A percentile compares a stretch with the other conserved stretches of the same genome.
These are phyloP conservation scores for Pseudococcus viburni DNA, from an alignment of 2,888 invertebrate species.

Conservation along the genomic window DNA sequence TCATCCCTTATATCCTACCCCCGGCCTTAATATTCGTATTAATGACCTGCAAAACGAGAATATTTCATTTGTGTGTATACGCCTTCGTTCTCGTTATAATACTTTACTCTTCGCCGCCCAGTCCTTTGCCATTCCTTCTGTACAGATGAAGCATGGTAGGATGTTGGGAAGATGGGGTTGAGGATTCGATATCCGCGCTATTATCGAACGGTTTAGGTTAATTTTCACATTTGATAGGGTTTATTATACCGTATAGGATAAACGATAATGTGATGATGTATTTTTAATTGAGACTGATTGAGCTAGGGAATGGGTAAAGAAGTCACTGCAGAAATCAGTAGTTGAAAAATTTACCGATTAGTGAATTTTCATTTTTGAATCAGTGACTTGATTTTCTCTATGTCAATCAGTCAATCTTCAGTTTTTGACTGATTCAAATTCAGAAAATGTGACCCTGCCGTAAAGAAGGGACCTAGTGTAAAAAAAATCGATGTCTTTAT, in stretches of 20 bases:
- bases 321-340: too few species aligned
- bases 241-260: conserved; percentile 8
- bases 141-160: background rate
- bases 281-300: conserved; percentile 20
- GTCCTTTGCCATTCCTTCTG: background rate
- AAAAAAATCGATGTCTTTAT: too few species aligned
- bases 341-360: too few species aligned
- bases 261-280: conserved; percentile 19
- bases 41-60: conserved; percentile 51
- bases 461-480: too few species aligned
- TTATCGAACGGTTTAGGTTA: conserved; percentile 45
- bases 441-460: too few species aligned
- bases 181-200: background rate
- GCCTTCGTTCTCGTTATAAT: conserved; percentile 7
- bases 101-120: background rate
- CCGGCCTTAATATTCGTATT: conserved; percentile 35
- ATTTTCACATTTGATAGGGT: conserved; percentile 47
- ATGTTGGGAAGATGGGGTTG: background rate
- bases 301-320: too few species aligned
- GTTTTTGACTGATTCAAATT: too few species aligned
- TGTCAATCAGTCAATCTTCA: too few species aligned
- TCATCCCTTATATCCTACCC: too few species aligned
- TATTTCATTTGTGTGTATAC: conserved; percentile 36
- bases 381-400: too few species aligned
- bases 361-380: too few species aligned